Base-by-base conservation (phyloP, 2,797 vertebrate genomes). In the Heliangelus exortis region DNA sequence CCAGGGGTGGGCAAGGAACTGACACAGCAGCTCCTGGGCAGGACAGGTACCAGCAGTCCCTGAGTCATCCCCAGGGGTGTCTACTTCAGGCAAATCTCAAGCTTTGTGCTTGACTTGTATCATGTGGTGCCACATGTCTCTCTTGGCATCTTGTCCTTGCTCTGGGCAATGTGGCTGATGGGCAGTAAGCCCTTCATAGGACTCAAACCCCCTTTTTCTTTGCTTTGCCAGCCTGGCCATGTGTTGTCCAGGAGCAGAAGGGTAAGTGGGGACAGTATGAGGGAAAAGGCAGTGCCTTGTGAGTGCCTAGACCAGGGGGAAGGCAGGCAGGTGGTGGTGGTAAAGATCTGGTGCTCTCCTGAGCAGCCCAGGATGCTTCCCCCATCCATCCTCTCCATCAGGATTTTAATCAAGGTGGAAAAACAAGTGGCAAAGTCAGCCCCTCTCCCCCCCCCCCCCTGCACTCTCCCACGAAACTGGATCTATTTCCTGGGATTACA, bases 401-500 rank as follows among this genome's bases (percentile, higher is more conserved):
- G 33, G 25, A n/a, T 75, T 84, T 80, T 66, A 69, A 66, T 31
- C 33, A 7, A 20, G 0, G 2, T 1, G 14, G 61, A 90, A 73
- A 83, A 95, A 92, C 45, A 10, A 3, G 0, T 1, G 6, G 72
- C 80, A 29, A 67, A 92, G 55, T 9, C 68, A 20, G 55, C n/a
- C 83, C 57, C 1, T 0, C 65, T 90, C 15, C 31, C 48, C n/a
- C 31, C 15, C 31, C 48, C n/a, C 31, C 51, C 2, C 47, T 10
- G 18, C 45, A 1, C 58, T 31, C 88, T 31, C 29, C 76, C 7
- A 7, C 73, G 93, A 94, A 95, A 96, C 89, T 83, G 72, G 86
- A 95, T 95, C 93, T 92, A 45, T 92, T 96, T 96, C 95, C 95
- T 90, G 94, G 96, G 95, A 95, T 97, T 96, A 94, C 66, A n/a